Evolutionary conservation across 2,797 vertebrate genomes (phyloP).

Genomic region (Botia almorhae): DNA sequence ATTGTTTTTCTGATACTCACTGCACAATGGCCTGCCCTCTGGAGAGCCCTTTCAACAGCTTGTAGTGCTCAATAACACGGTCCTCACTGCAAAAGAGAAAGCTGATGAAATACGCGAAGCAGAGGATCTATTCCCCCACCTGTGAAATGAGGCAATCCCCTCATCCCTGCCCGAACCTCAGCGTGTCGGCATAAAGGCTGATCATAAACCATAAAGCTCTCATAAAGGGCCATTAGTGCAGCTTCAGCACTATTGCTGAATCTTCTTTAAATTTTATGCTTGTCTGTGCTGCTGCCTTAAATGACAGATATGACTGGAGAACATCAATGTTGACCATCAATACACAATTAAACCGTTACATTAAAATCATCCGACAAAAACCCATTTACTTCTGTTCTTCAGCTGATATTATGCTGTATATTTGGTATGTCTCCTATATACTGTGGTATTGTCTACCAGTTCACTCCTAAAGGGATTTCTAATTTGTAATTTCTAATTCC

Average conservation of each 20-base stretch:
- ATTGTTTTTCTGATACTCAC: constrained; percentile 81
- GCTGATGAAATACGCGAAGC: constrained; percentile 25
- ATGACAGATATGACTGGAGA: background rate
- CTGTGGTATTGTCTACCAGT: background rate
- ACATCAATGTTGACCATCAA: background rate
- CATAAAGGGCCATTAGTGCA: constrained; percentile 12
- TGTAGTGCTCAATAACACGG: constrained; percentile 91
- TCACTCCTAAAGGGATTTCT: background rate
- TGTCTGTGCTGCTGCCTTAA: background rate
- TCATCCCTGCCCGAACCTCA: constrained; percentile 17
- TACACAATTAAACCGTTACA: background rate
- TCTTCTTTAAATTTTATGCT: background rate
- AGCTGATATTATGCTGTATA: too few relatives aligned
- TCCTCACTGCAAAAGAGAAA: constrained; percentile 86
- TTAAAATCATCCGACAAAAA: background rate
- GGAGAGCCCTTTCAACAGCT: constrained; percentile 89
- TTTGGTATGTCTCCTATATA: background rate
- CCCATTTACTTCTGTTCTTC: background rate
- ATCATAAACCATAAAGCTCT: constrained; percentile 34
- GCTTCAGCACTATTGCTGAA: constrained; percentile 20
- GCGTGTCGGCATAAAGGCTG: background rate
- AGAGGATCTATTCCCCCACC: constrained; percentile 8
- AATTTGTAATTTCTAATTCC: background rate
- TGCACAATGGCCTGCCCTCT: constrained; percentile 95
- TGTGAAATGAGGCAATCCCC: constrained; percentile 9